A percentile compares a stretch with the other conserved stretches of the same genome.
These are phyloP conservation scores for Batillaria attramentaria DNA, from an alignment of 1,140 invertebrate genomes.

Conservation along the genomic window DNA sequence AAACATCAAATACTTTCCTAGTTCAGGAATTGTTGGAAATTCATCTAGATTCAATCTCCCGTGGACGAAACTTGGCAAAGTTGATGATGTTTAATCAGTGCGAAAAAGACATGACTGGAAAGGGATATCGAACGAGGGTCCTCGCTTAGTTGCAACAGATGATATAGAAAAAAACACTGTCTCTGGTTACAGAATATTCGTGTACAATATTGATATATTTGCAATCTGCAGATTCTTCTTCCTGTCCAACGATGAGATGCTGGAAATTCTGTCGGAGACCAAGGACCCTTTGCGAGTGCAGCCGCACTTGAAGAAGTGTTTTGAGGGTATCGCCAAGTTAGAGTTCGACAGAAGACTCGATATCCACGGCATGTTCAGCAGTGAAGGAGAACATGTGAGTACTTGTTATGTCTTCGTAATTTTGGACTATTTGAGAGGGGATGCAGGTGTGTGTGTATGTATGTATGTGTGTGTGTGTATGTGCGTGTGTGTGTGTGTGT, in stretches of 20 bases:
- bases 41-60: too few relatives aligned
- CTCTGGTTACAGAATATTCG: too few relatives aligned
- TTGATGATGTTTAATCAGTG: too few relatives aligned
- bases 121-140: too few relatives aligned
- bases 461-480: background rate
- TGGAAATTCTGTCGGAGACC: slow-evolving; percentile 73
- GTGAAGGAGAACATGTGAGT: slow-evolving; percentile 71
- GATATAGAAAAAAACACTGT: too few relatives aligned
- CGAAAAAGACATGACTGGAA: too few relatives aligned
- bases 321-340: slow-evolving; percentile 72
- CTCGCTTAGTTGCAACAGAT: too few relatives aligned
- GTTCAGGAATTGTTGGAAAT: too few relatives aligned
- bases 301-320: slow-evolving; percentile 73
- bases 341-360: slow-evolving; percentile 70
- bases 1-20: too few relatives aligned
- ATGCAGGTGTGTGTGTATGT: background rate
- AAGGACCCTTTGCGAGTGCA: slow-evolving; percentile 72
- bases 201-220: background rate
- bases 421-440: too few relatives aligned
- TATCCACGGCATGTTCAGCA: slow-evolving; percentile 71
- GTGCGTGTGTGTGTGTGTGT: background rate
- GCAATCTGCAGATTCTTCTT: slow-evolving; percentile 69
- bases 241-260: slow-evolving; percentile 73
- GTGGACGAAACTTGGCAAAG: too few relatives aligned
- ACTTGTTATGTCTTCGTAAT: background rate